Base-by-base conservation (phyloP, 2,113 vertebrate genomes). In the Hypomesus transpacificus region DNA sequence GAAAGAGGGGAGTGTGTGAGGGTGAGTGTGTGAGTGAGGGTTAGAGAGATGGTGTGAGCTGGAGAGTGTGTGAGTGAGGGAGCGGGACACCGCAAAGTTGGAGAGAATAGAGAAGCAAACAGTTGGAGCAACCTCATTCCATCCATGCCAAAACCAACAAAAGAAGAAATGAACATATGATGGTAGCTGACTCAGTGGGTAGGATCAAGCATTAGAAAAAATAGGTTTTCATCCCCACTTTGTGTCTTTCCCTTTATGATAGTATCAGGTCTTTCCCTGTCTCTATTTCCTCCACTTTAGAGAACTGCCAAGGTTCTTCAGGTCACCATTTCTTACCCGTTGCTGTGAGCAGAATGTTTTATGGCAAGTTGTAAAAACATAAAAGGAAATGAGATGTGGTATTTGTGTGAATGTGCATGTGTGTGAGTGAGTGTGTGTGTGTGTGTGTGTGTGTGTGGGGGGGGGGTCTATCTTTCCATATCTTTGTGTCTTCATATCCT, bases 171-270 rank as follows among this genome's bases (percentile, higher is more conserved):
- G 68, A 58, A 16, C 50, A 64, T 18, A 18, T 64, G 59, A 72
- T 34, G 56, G 66, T 26, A 26, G 62, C 60, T 22, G 31, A 13
- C 3, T 34, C 14, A 59, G 51, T 76, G 6, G 51, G 46, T 58
- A 46, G 68, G 70, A 34, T 61, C 28, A 39, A 56, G 68, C 76
- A 67, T 66, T 63, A 59, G 83, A 75, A 83, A 77, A 72, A 78
- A 76, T 70, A 78, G 75, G 71, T 65, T 85, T 86, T 88, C 74
- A 87, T 85, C 81, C 82, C 73, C 76, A 85, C 73, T 80, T 85
- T 75, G 60, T 67, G 60, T 67, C 72, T 62, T 75, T 26, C 57
- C 34, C 13, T 11, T 51, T 21, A n/a, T 4, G 34, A 20, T 20
- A n/a, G 4, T 34, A 26, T 5, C 8, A 28, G 24, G 24, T 26